Percentiles rank a stretch among this genome's conserved stretches.
These are phyloP conservation scores for Dromas ardeola DNA, from an alignment of 2,113 vertebrate genomes.

Conservation along the genomic window DNA sequence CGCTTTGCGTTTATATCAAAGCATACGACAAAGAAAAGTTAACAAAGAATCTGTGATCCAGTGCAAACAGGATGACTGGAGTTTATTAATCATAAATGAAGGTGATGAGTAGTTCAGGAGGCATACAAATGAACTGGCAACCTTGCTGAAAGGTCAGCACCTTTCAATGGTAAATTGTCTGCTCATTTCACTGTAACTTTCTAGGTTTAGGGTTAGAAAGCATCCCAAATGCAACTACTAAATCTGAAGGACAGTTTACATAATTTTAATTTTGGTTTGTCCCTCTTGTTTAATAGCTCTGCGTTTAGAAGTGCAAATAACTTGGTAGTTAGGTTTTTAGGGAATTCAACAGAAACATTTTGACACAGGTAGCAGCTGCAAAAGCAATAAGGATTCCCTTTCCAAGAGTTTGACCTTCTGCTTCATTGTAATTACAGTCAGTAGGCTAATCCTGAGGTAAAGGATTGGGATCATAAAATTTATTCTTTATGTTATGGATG, in stretches of 20 bases:
- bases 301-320: background rate
- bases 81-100: constrained; percentile 75
- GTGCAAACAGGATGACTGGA: constrained; percentile 60
- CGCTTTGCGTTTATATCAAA: constrained; percentile 32
- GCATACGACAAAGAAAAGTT: constrained; percentile 49
- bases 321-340: background rate
- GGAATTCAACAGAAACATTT: background rate
- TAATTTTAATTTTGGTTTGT: background rate
- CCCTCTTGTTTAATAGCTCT: background rate
- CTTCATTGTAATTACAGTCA: background rate
- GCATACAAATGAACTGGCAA: constrained; percentile 64
- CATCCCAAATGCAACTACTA: background rate
- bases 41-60: constrained; percentile 67
- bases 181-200: constrained; percentile 51
- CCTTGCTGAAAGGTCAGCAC: constrained; percentile 71
- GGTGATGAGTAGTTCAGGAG: constrained; percentile 57
- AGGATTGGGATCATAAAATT: background rate
- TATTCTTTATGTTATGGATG: background rate
- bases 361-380: background rate
- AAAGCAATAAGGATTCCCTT: background rate
- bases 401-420: background rate
- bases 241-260: background rate
- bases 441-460: background rate
- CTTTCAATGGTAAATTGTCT: constrained; percentile 55
- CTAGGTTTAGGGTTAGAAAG: constrained; percentile 20